Conservation (phyloP, 2,888 invertebrate genomes). For the Acleris emargana region DNA sequence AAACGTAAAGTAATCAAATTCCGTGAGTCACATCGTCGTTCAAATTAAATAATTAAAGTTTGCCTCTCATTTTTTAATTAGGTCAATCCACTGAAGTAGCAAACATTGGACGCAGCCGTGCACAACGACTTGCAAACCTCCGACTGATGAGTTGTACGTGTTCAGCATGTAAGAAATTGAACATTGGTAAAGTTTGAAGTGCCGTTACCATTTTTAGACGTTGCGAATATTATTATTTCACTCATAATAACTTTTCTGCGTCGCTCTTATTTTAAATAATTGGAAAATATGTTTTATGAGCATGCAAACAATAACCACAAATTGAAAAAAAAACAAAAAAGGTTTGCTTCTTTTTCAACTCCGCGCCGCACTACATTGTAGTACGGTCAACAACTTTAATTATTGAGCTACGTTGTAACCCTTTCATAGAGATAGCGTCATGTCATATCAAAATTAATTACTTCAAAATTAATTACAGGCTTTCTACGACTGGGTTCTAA, state of each 20-base stretch:
- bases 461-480: no score
- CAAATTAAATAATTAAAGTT: conserved; percentile 22
- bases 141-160: conserved; percentile 35
- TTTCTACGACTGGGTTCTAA: no score
- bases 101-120: conserved; percentile 31
- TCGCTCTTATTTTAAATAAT: neutral
- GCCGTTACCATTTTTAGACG: conserved; percentile 6
- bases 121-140: conserved; percentile 27
- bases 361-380: no score
- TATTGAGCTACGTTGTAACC: no score
- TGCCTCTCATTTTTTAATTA: conserved; percentile 30
- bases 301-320: no score
- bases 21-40: neutral
- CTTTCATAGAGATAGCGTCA: no score
- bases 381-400: no score
- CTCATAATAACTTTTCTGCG: neutral
- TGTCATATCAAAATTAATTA: no score
- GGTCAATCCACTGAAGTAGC: conserved; percentile 18
- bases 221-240: neutral
- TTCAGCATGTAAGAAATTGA: conserved; percentile 20
- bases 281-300: no score
- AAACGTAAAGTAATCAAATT: neutral
- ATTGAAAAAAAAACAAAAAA: no score
- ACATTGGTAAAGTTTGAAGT: conserved; percentile 19
- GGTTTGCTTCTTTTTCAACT: no score